phyloP scores from a whole-genome alignment of 1,140 invertebrate genomes.

The Drosophila gunungcola region DNA sequence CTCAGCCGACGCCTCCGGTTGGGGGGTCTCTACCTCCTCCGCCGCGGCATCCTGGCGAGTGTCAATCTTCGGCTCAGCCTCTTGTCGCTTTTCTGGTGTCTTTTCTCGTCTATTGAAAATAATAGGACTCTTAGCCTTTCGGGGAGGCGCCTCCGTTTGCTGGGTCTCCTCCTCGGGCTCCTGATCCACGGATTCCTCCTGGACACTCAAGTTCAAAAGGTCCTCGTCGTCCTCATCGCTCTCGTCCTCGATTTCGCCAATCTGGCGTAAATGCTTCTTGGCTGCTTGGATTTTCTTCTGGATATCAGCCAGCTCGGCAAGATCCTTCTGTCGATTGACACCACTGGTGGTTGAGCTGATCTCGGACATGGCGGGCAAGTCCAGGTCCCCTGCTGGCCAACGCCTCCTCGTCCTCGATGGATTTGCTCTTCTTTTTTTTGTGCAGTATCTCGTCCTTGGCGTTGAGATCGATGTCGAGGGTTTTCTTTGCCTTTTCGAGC shows the following conservation, averaged over 20 bases:
- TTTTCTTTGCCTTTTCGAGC: conserved; percentile 82
- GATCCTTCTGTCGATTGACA: conserved; percentile 80
- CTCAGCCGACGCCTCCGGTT: background rate
- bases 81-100: conserved; percentile 25
- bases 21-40: background rate
- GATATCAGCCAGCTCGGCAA: conserved; percentile 69
- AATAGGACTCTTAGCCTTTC: conserved; percentile 75
- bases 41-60: background rate
- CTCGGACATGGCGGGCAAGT: conserved; percentile 85
- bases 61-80: conserved; percentile 1
- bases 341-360: conserved; percentile 70
- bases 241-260: conserved; percentile 69
- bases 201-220: conserved; percentile 86
- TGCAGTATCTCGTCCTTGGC: conserved; percentile 76
- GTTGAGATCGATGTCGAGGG: conserved; percentile 57
- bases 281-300: conserved; percentile 85
- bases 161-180: conserved; percentile 13
- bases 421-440: conserved; percentile 73
- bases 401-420: conserved; percentile 35
- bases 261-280: conserved; percentile 85
- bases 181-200: conserved; percentile 69
- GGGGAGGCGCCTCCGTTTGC: conserved; percentile 14
- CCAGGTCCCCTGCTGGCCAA: conserved; percentile 73
- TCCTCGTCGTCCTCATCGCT: conserved; percentile 85
- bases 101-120: conserved; percentile 67